Base-by-base conservation (phyloP, 2,113 vertebrate species). In the Ammodytes marinus region DNA sequence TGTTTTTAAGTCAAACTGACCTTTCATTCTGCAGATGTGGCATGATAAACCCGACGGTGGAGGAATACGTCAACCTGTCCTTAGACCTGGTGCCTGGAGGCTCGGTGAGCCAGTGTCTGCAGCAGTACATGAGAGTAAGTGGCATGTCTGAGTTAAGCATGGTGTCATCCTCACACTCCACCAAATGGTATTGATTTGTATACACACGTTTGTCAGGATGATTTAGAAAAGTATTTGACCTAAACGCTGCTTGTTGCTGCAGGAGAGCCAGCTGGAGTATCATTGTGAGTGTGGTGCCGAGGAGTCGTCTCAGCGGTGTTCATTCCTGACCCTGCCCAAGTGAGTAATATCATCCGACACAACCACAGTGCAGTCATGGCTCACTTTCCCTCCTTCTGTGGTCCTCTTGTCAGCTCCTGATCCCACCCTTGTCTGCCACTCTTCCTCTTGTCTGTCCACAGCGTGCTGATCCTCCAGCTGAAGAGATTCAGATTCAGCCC, bases 71-170 rank as follows among this genome's bases (percentile, higher is more conserved):
- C 0, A 47, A 69, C 50, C 57, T 80, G 0, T 58, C 49, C 13
- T 17, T 76, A 49, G 49, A 69, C 49, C 64, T 69, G 69, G 10
- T 73, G 17, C 46, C 63, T 61, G 57, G 50, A 12, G 47, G 57
- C 17, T 12, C 65, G n/a, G 72, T 64, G 47, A 17, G 17, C n/a
- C 11, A 59, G 13, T 57, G 3, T 37, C 46, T 73, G 13, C 37
- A 67, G 37, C n/a, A 52, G 0, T 49, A 66, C 60, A 17, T 66
- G 12, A 72, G 49, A 54, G 77, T 43, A 39, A 77, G 57, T 7
- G n/a, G 19, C 19, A 35, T 19, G 19, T 46, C 61, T 46, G 42
- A 27, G 27, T 27, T 27, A 2, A 27, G 27, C 27, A 27, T 27
- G 27, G 27, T 27, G 27, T 59, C 52, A 37, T 52, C 13, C 27